Evolutionary conservation across 1,140 invertebrate genomes (phyloP), one percentile per base, ranked within the genome.

Genomic region (Geopemphigus sp.): DNA sequence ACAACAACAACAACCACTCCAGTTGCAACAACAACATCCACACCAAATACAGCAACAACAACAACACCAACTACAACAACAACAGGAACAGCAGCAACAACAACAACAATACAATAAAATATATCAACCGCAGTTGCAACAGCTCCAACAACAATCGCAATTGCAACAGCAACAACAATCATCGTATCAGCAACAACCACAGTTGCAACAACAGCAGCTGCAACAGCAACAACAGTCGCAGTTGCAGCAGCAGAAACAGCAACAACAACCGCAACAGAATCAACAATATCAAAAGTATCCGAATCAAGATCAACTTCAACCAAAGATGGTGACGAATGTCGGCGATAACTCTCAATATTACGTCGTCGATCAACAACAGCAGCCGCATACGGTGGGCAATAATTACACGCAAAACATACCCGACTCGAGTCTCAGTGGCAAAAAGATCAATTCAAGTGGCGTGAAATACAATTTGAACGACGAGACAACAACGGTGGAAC

Each of bases 231-330:
- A 78, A 63, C 57, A 39, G 17, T 64, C 66, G 56, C 63, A 80
- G 8, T 39, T 39, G 45, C 81, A 66, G 32, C 47, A 74, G 24
- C 81, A 19, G 17, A 39, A 81, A 12, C 74, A 53, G 12, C 64
- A 47, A 17, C 15, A 45, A 1, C 53, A 80, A 14, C 45, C 72
- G 1, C 12, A 8, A 17, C 78, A 80, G 1, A 50, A 54, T 24
- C 45, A 80, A 5, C 81, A 82, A 81, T 66, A 80, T 61, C 76
- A 80, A 50, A 74, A 80, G 26, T 61, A 61, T n/a, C 17, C 22
- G 1, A 24, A 57, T 53, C 47, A 64, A 57, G 45, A 81, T 39
- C 59, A 73, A 63, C 32, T 45, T 53, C 59, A 73, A 63, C 32
- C 56, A 63, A 22, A 72, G 22, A 1, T 26, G 5, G 3, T 17